Conservation (phyloP, 2,888 invertebrate species). For the Yponomeuta cagnagella region DNA sequence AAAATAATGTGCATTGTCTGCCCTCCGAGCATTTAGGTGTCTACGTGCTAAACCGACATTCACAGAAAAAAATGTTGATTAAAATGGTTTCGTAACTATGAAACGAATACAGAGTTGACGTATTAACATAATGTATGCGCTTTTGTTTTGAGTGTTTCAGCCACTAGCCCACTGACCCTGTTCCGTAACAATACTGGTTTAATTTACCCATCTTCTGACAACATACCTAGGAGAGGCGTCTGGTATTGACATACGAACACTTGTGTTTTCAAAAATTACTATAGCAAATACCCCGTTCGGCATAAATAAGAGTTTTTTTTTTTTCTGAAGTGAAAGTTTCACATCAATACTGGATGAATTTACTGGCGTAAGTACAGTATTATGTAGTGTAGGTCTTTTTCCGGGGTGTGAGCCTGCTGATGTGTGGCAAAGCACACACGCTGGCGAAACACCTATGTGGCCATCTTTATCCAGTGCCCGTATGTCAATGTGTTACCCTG, state of each 20-base stretch:
- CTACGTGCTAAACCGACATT: slow-evolving; percentile 15
- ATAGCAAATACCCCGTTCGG: too few species aligned
- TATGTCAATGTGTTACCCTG: neutral
- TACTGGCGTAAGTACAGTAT: neutral
- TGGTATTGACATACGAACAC: slow-evolving; percentile 5
- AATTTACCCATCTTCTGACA: slow-evolving; percentile 3
- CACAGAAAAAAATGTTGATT: slow-evolving; percentile 4
- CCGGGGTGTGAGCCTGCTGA: neutral
- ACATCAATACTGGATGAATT: neutral
- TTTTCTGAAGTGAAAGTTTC: neutral
- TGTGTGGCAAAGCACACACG: neutral
- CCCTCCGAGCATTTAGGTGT: slow-evolving; percentile 11
- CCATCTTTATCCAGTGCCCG: neutral
- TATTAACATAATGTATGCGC: slow-evolving; percentile 32
- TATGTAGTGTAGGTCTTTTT: too few species aligned
- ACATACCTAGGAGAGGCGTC: neutral
- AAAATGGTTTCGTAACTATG: slow-evolving; percentile 12
- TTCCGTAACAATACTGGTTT: slow-evolving; percentile 29
- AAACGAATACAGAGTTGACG: slow-evolving; percentile 17
- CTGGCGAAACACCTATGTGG: neutral
- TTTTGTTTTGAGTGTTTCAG: slow-evolving; percentile 41
- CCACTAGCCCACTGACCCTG: slow-evolving; percentile 36
- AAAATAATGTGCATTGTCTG: too few species aligned
- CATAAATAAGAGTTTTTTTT: neutral
- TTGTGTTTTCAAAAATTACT: neutral